phyloP scores from a whole-genome alignment of 2,888 invertebrate genomes.

The Drosophila quasianomalipes region DNA sequence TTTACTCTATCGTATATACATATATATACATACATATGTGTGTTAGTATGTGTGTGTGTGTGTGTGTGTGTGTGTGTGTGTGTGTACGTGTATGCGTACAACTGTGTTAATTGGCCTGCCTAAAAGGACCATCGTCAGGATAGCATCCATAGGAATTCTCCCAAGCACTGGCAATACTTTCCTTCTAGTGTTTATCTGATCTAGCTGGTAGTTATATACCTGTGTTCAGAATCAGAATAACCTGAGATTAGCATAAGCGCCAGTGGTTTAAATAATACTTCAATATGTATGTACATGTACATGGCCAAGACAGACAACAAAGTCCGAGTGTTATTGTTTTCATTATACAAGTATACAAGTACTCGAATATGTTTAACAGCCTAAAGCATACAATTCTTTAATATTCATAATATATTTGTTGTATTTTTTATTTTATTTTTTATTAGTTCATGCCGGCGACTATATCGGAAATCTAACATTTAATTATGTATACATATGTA shows the following conservation, averaged over 20 bases:
- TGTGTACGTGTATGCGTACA: slow-evolving; percentile 3
- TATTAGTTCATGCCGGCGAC: slow-evolving; percentile 32
- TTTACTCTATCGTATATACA: slow-evolving; percentile 62
- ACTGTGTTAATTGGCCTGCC: slow-evolving; percentile 44
- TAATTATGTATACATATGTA: slow-evolving; percentile 40
- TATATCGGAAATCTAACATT: slow-evolving; percentile 48
- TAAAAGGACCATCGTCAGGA: slow-evolving; percentile 17
- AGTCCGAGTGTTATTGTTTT: slow-evolving; percentile 17
- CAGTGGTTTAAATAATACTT: slow-evolving; percentile 72
- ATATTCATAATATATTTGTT: slow-evolving; percentile 42
- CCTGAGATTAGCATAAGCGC: slow-evolving; percentile 23
- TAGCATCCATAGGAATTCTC: neutral
- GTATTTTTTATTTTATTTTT: slow-evolving; percentile 10
- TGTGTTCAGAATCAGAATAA: slow-evolving; percentile 13
- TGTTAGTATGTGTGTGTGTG: slow-evolving; percentile 12
- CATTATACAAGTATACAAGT: slow-evolving; percentile 31
- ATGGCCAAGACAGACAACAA: slow-evolving; percentile 51
- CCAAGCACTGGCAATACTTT: slow-evolving; percentile 44
- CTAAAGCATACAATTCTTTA: slow-evolving; percentile 46
- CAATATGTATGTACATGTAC: slow-evolving; percentile 75
- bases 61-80: slow-evolving; percentile 5
- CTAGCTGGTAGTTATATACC: slow-evolving; percentile 27
- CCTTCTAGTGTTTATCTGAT: slow-evolving; percentile 35
- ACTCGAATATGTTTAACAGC: slow-evolving; percentile 48
- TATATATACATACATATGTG: slow-evolving; percentile 56